phyloP scores from a whole-genome alignment of 2,888 invertebrate genomes.

The Danaus chrysippus region DNA sequence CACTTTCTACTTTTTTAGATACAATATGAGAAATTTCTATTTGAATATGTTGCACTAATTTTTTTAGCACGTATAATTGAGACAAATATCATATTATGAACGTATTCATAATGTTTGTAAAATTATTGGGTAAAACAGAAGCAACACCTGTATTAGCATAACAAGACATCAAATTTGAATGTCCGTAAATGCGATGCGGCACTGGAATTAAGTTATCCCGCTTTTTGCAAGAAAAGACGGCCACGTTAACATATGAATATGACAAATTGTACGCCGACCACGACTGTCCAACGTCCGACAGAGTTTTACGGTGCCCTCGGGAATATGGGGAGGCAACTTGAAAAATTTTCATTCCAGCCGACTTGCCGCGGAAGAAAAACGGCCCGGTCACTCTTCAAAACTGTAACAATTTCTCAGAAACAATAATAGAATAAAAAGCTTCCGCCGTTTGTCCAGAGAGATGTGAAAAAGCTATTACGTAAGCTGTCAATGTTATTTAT shows the following conservation, averaged over 20 bases:
- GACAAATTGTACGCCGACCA: slow-evolving; percentile 76
- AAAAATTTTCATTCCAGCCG: slow-evolving; percentile 77
- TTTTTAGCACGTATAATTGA: too few relatives aligned
- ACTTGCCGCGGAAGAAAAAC: slow-evolving; percentile 70
- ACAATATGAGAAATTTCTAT: too few relatives aligned
- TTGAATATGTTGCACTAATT: too few relatives aligned
- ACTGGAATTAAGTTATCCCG: slow-evolving; percentile 74
- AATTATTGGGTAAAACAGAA: slow-evolving; percentile 38
- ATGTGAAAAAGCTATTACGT: slow-evolving; percentile 69
- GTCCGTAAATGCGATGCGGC: slow-evolving; percentile 67
- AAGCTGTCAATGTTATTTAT: slow-evolving; percentile 78
- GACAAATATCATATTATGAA: too few relatives aligned
- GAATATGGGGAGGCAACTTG: slow-evolving; percentile 70
- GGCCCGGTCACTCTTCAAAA: slow-evolving; percentile 77
- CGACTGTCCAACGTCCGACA: slow-evolving; percentile 59
- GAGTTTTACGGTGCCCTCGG: slow-evolving; percentile 77
- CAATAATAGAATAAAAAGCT: slow-evolving; percentile 74
- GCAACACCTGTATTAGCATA: slow-evolving; percentile 77
- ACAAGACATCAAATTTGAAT: slow-evolving; percentile 77
- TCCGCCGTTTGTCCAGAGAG: slow-evolving; percentile 59
- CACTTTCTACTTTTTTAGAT: too few relatives aligned
- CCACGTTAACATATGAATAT: slow-evolving; percentile 79
- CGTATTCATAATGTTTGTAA: too few relatives aligned
- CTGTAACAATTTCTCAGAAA: slow-evolving; percentile 79
- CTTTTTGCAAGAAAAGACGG: slow-evolving; percentile 78